Base-by-base conservation (phyloP, 2,888 invertebrate species). In the Biston betularia region DNA sequence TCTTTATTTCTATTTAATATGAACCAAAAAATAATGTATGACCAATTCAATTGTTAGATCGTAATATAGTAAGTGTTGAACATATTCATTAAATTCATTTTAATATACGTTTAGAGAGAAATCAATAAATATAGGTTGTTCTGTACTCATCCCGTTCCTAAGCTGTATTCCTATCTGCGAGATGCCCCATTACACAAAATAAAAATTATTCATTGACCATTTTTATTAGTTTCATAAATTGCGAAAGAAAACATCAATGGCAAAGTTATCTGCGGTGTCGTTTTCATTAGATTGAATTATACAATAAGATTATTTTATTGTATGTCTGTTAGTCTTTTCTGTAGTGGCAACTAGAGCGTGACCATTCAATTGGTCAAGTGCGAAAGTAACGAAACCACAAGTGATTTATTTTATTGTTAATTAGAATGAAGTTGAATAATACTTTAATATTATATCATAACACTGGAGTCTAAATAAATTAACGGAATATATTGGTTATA, bases 311-410 rank as follows among this genome's bases (percentile, higher is more conserved):
- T 75, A 75, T 66, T 70, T 74, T 77, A 78, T 79, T 76, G 73
- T 80, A 70, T 79, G 76, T 77, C 78, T 79, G 69, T 76, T 75
- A 15, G 64, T 63, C 60, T 45, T 58, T 66, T 52, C 71, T 62
- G 33, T 68, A 70, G 77, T 80, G 68, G 52, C 67, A 84, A 86
- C 70, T 82, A 76, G 86, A 75, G 86, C 86, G 72, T 82, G 78
- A 83, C 81, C 61, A 62, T 69, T 69, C 66, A 54, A 59, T 50
- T 54, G 59, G 65, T 45, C 63, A 68, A 69, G 65, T 61, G 44
- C 42, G 40, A 62, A 49, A 11, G 24, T 38, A 24, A 60, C 10
- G 38, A 62, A 62, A 58, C 24, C n/a, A 60, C 60, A 54, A 64
- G 50, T 45, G 52, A 63, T 57, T 57, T 62, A 40, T 24, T 6